These are phyloP conservation scores for Strix uralensis DNA, from an alignment of 2,113 vertebrate species.

Conservation along the genomic window DNA sequence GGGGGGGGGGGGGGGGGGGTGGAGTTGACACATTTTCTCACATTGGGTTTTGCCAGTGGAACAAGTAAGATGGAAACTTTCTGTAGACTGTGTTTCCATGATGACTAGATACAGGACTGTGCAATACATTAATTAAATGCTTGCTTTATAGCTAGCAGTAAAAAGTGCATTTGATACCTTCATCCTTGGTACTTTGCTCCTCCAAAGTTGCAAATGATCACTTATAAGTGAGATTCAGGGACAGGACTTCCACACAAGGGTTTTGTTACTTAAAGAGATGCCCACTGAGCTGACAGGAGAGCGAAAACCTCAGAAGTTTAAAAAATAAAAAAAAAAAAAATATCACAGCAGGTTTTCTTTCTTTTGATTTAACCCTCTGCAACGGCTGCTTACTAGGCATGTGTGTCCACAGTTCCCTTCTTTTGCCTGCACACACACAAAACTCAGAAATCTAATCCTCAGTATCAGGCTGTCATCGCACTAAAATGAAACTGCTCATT, in stretches of 20 bases:
- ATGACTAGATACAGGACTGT: background rate
- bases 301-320: background rate
- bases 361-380: background rate
- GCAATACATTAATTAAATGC: background rate
- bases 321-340: background rate
- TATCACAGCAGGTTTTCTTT: background rate
- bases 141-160: background rate
- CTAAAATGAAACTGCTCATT: slow-evolving; percentile 14
- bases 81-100: background rate
- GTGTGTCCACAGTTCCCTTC: background rate
- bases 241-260: background rate
- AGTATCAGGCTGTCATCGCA: background rate
- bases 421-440: background rate
- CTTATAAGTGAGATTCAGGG: background rate
- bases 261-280: background rate
- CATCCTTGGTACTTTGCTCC: background rate
- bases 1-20: no score
- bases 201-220: background rate
- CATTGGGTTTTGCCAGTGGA: background rate
- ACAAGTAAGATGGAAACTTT: background rate
- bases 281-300: background rate
- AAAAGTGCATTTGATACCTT: background rate
- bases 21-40: background rate
- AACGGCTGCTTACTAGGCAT: background rate
- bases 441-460: background rate